A percentile compares a stretch with the other conserved stretches of the same genome.
These are phyloP conservation scores for Melanotaenia boesemani DNA, from an alignment of 2,797 vertebrate species.

Conservation along the genomic window DNA sequence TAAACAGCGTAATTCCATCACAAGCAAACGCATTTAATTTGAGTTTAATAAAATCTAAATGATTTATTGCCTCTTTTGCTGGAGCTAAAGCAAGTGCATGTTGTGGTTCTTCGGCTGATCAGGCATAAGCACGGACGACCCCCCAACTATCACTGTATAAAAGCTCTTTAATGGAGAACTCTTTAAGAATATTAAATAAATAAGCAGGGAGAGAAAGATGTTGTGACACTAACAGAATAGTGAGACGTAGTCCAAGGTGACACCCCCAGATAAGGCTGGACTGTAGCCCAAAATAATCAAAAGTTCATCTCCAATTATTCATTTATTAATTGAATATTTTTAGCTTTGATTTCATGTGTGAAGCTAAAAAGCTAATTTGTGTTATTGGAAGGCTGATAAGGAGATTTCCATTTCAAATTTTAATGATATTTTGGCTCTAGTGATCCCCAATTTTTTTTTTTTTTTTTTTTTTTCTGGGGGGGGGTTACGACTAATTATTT, in stretches of 20 bases:
- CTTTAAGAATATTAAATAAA: slow-evolving; percentile 75
- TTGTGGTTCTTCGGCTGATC: slow-evolving; percentile 77
- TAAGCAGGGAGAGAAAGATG: slow-evolving; percentile 77
- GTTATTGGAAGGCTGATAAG: slow-evolving; percentile 83
- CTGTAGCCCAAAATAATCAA: slow-evolving; percentile 85
- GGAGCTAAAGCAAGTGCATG: slow-evolving; percentile 63
- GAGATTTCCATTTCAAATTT: slow-evolving; percentile 88
- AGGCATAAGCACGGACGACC: slow-evolving; percentile 74
- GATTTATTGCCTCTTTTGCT: slow-evolving; percentile 76
- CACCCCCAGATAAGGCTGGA: slow-evolving; percentile 85
- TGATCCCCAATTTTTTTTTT: too few relatives aligned
- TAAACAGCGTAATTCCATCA: slow-evolving; percentile 76
- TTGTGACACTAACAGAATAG: slow-evolving; percentile 79
- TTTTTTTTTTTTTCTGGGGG: slow-evolving; percentile 50
- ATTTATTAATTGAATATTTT: slow-evolving; percentile 89
- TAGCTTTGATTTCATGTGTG: slow-evolving; percentile 81
- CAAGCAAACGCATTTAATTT: slow-evolving; percentile 81
- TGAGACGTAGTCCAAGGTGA: slow-evolving; percentile 85
- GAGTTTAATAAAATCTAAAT: slow-evolving; percentile 82
- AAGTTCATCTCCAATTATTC: slow-evolving; percentile 86
- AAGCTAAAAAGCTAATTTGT: slow-evolving; percentile 79
- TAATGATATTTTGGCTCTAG: slow-evolving; percentile 84
- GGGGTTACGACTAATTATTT: slow-evolving; percentile 76
- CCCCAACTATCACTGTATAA: slow-evolving; percentile 51
- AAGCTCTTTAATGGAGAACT: slow-evolving; percentile 60